Evolutionary conservation across 2,797 vertebrate species (phyloP), one percentile per base, ranked within the genome.

Genomic region (Xenopus petersii): DNA sequence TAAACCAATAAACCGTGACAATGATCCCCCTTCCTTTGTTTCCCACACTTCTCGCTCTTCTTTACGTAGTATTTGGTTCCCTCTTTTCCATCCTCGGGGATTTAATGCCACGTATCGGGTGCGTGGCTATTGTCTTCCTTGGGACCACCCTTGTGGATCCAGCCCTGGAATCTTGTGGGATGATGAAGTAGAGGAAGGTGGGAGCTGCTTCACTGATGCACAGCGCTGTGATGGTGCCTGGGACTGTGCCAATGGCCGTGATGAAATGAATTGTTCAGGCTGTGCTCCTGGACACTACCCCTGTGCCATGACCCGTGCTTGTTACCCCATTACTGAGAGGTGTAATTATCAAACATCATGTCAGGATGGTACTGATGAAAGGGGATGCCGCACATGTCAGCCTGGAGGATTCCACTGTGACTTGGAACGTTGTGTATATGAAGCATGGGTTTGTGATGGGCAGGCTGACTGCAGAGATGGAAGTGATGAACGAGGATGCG

Each of bases 261-360:
- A 97, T 0, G 95, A 97, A 85, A 86, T 91, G 10, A 89, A 89
- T 0, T 97, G 95, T 77, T 79, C 88, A 0, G 89, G 92, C 55
- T 97, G 95, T 81, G 80, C 85, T 0, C 79, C 15, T 0, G 93
- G 88, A 4, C 92, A 91, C 78, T 96, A 88, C 16, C 89, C 92
- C 21, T 96, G 95, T 0, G 92, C 93, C 0, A 49, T 80, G 0
- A 85, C 88, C 10, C 80, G 83, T 0, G 82, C 92, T 73, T 97
- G 95, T 79, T 97, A 94, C 79, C 86, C 89, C 0, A 83, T 87
- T 2, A 83, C 87, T 0, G 94, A 96, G 81, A 85, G 94, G 46
- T 97, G 95, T 84, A 96, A 97, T 86, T 97, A 96, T 86, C 94
- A 96, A 87, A 90, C 94, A 13, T 93, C 94, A 84, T 97, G 95